Percentiles rank a stretch among this genome's conserved stretches.
Conservation (phyloP, 2,113 vertebrate species). For the Rattus rattus region DNA sequence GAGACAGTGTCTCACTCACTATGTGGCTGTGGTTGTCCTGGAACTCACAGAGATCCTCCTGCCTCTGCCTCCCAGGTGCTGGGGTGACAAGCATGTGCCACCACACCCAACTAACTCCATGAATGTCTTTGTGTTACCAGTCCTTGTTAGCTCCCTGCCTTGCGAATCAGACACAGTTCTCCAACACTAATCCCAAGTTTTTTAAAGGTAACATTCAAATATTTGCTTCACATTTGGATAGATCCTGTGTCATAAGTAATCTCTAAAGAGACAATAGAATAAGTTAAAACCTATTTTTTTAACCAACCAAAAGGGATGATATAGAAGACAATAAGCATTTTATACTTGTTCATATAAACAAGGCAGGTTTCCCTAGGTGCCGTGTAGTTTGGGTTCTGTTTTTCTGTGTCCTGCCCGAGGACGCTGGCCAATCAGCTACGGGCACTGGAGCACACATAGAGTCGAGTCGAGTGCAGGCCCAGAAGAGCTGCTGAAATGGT, state of each 20-base stretch:
- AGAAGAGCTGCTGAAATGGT: constrained; percentile 79
- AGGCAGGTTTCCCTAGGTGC: constrained; percentile 21
- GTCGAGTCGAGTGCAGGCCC: constrained; percentile 25
- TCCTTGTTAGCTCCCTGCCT: constrained; percentile 19
- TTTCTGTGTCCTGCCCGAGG: constrained; percentile 75
- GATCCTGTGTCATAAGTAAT: background rate
- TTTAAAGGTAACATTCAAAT: constrained; percentile 52
- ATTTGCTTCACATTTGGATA: constrained; percentile 37
- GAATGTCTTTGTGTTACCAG: background rate
- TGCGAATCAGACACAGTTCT: background rate
- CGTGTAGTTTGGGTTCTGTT: constrained; percentile 74
- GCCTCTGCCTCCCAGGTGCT: background rate
- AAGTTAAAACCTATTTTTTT: constrained; percentile 29
- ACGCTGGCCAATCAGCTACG: constrained; percentile 64
- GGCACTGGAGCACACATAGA: background rate
- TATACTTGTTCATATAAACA: constrained; percentile 53
- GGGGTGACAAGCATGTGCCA: background rate
- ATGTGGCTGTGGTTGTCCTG: background rate
- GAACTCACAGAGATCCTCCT: background rate
- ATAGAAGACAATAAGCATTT: constrained; percentile 12
- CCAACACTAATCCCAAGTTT: background rate
- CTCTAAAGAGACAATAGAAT: background rate
- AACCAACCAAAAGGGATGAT: background rate
- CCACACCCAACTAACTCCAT: background rate
- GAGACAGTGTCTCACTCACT: background rate